A percentile compares a stretch with the other conserved stretches of the same genome.
These are phyloP conservation scores for Flabesymbios commensalis DNA, from an alignment of 2,888 invertebrate species.

Conservation along the genomic window DNA sequence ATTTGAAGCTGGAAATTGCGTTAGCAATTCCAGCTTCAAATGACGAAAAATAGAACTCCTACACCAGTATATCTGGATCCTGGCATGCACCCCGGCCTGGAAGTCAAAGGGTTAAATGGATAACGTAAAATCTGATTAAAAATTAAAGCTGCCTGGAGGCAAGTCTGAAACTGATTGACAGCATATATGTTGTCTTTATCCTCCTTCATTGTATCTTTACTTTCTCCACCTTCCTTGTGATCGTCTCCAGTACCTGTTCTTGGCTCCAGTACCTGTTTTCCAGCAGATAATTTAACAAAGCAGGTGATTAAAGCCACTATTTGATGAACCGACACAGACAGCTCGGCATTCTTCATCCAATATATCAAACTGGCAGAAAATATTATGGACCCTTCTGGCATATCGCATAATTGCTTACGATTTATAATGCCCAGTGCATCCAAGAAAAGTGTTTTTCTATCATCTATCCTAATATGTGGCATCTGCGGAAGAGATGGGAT, in stretches of 20 bases:
- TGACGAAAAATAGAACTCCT: no score
- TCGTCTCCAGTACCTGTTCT: no score
- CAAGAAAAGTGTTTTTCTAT: background rate
- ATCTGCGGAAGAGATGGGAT: conserved; percentile 10
- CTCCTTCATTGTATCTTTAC: conserved; percentile 35
- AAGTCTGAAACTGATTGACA: conserved; percentile 57
- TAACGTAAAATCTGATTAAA: conserved; percentile 50
- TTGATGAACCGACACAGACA: background rate
- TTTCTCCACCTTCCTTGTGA: no score
- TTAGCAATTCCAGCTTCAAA: no score
- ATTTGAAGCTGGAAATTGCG: no score
- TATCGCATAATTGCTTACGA: background rate
- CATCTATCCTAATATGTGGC: background rate
- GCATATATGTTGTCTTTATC: conserved; percentile 44
- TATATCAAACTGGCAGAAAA: background rate
- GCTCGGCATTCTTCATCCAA: conserved; percentile 3
- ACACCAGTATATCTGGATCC: no score
- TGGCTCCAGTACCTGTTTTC: no score
- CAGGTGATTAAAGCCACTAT: background rate
- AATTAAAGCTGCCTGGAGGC: conserved; percentile 42
- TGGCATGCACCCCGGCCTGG: no score
- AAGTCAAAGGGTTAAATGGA: no score
- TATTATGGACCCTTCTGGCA: background rate
- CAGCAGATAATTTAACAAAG: conserved; percentile 8
- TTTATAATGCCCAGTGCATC: background rate